Conservation (phyloP, 2,888 invertebrate species). For the Acleris sparsana region DNA sequence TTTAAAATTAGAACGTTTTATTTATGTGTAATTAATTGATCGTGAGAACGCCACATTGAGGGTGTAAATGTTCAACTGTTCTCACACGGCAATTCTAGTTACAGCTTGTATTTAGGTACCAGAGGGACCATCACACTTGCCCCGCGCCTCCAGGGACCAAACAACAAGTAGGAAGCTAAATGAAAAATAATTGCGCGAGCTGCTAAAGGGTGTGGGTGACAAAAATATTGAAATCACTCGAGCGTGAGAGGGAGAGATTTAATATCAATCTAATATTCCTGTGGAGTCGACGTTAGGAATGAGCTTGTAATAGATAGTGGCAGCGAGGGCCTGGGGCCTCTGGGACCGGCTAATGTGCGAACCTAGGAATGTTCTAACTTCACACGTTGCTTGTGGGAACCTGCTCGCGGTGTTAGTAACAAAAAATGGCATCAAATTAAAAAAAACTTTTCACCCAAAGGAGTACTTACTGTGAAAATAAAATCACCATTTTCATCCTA, state of each 20-base stretch:
- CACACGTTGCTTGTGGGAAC: constrained; percentile 48
- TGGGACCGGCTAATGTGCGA: constrained; percentile 66
- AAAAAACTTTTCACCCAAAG: neutral
- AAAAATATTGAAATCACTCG: constrained; percentile 41
- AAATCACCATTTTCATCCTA: too few species aligned
- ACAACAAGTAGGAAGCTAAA: constrained; percentile 71
- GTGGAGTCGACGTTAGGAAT: constrained; percentile 39
- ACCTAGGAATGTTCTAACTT: constrained; percentile 48
- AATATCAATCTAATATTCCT: constrained; percentile 35
- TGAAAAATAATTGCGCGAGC: constrained; percentile 78
- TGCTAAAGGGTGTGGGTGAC: constrained; percentile 42
- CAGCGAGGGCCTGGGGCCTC: constrained; percentile 47
- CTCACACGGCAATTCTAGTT: constrained; percentile 73
- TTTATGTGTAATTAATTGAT: neutral
- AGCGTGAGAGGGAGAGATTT: constrained; percentile 42
- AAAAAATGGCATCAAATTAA: neutral
- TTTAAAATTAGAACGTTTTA: neutral
- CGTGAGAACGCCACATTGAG: constrained; percentile 52
- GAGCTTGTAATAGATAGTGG: constrained; percentile 43
- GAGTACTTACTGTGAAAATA: too few species aligned
- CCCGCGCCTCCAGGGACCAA: constrained; percentile 65
- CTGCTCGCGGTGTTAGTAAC: neutral
- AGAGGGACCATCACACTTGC: constrained; percentile 60
- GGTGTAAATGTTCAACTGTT: constrained; percentile 54
- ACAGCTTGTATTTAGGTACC: constrained; percentile 45